Evolutionary conservation across 1,140 invertebrate species (phyloP), one percentile per base, ranked within the genome.

Genomic region (Telenomus remus): DNA sequence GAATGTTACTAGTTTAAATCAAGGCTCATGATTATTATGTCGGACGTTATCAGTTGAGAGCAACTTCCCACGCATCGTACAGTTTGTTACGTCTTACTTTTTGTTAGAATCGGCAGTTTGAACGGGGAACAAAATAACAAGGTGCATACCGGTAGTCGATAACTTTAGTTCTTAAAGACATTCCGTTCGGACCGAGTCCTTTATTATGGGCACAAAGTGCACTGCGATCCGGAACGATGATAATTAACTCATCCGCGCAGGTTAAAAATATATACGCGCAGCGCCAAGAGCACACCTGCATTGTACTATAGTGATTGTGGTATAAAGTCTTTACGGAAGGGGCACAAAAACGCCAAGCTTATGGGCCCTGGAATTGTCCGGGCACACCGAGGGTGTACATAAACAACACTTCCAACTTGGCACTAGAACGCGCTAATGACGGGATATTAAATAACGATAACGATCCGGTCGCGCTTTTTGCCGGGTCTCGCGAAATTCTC

Each of bases 401-500:
- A 86, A 87, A 88, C 81, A 85, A 87, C 84, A 81, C 82, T 83
- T 78, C 75, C 70, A 80, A 81, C 65, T 74, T 80, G 80, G 80
- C 82, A 84, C 79, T 80, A 82, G 83, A 83, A 79, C 80, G 82
- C 85, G 82, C 83, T 88, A 87, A 88, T 86, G 85, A 87, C 84
- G 84, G 83, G 85, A 87, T 88, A 88, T 87, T 87, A 87, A 88
- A 87, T 86, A 88, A 88, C 85, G 81, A 86, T 88, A 87, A 87
- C 82, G 85, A 87, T 82, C 79, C 79, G 71, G 82, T 59, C 42
- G 60, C 43, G 46, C 79, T 86, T 86, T 87, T 85, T 83, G 72
- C 57, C 54, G 27, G 44, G 43, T 44, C 33, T 69, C 71, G 69
- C 69, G 55, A 60, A 47, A 70, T 59, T 71, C 68, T 72, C 37